Evolutionary conservation across 2,797 vertebrate species (phyloP).

Genomic region (Poeciliopsis infans): DNA sequence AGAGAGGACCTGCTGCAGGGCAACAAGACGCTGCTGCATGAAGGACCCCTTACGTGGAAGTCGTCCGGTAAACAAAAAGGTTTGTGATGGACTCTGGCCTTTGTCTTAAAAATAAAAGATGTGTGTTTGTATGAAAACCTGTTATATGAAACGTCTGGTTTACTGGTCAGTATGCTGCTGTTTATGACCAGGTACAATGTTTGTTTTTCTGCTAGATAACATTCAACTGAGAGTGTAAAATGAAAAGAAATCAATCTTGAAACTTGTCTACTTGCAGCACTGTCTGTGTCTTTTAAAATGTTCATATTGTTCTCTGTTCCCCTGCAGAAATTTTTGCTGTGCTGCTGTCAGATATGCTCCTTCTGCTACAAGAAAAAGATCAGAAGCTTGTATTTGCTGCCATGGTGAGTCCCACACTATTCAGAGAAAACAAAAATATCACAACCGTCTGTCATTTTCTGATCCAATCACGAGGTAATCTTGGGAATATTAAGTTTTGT

Average conservation of each 20-base stretch:
- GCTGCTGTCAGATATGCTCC: conserved; percentile 89
- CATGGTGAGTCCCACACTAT: conserved; percentile 80
- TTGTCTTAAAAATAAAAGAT: neutral
- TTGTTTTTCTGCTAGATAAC: neutral
- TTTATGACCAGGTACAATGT: neutral
- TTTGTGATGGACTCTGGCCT: conserved; percentile 47
- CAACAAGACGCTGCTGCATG: conserved; percentile 78
- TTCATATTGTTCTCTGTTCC: neutral
- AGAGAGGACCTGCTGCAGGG: conserved; percentile 84
- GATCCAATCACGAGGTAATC: neutral
- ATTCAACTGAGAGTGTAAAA: neutral
- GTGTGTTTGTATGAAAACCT: neutral
- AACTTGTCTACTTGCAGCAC: neutral
- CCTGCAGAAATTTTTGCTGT: conserved; percentile 88
- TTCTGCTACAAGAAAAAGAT: conserved; percentile 97
- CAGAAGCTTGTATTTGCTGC: conserved; percentile 91
- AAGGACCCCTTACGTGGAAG: conserved; percentile 87
- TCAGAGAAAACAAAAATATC: neutral
- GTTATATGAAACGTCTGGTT: neutral
- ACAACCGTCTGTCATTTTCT: neutral
- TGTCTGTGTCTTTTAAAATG: neutral
- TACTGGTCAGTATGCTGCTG: neutral
- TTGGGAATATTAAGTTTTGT: neutral
- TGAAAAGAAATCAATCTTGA: neutral
- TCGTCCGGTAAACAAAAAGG: conserved; percentile 89